These are phyloP conservation scores for Acholoe squamosa DNA, from an alignment of 2,888 invertebrate genomes.

Conservation along the genomic window DNA sequence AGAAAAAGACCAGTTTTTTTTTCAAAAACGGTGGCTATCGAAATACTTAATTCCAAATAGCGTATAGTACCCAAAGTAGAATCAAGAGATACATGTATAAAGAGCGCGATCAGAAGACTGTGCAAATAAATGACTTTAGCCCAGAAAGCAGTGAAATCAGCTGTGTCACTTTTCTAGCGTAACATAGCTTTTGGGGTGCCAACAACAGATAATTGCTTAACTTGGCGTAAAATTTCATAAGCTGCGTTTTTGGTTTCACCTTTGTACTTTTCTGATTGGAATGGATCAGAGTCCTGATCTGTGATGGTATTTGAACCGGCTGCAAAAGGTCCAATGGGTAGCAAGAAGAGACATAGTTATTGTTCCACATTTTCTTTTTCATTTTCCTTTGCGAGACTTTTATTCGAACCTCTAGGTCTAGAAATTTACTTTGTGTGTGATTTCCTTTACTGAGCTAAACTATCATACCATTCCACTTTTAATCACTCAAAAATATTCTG, in stretches of 20 bases:
- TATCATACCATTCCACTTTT: background rate
- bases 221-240: background rate
- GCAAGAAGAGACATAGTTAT: slow-evolving; percentile 24
- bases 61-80: background rate
- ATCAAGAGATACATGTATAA: background rate
- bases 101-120: background rate
- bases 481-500: background rate
- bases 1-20: too few species aligned
- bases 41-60: background rate
- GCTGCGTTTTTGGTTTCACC: slow-evolving; percentile 27
- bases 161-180: background rate
- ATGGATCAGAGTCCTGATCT: slow-evolving; percentile 52
- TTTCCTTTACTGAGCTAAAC: background rate
- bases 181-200: slow-evolving; percentile 24
- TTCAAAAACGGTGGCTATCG: too few species aligned
- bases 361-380: background rate
- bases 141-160: slow-evolving; percentile 50
- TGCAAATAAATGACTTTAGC: slow-evolving; percentile 32
- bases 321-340: slow-evolving; percentile 39
- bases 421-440: background rate
- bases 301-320: slow-evolving; percentile 6
- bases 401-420: background rate
- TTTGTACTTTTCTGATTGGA: slow-evolving; percentile 62
- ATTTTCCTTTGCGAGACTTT: background rate
- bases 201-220: slow-evolving; percentile 20